phyloP scores from a whole-genome alignment of 2,797 vertebrate species.

The Chaetodon trifasciatus region DNA sequence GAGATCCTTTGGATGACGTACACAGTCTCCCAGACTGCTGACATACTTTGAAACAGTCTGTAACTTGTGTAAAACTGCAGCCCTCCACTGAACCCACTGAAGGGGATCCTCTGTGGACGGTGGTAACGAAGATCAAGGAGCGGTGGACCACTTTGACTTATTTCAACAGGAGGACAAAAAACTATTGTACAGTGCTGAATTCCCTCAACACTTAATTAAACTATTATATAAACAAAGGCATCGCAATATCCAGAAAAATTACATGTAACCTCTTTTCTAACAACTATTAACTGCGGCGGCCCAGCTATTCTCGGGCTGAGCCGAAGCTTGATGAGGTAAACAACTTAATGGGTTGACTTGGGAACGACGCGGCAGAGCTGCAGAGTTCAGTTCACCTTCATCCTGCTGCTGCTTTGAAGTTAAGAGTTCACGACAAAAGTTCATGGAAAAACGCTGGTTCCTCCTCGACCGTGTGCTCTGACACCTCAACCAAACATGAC shows the following conservation, averaged over 20 bases:
- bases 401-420: constrained; percentile 16
- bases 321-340: constrained; percentile 31
- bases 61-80: not conserved
- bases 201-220: constrained; percentile 43
- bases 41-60: constrained; percentile 6
- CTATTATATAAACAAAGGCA: constrained; percentile 15
- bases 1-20: not conserved
- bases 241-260: not conserved
- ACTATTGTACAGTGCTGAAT: not conserved
- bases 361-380: not conserved
- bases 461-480: not conserved
- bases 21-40: not conserved
- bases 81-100: not conserved
- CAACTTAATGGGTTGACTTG: constrained; percentile 48
- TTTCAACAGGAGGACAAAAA: constrained; percentile 9
- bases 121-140: constrained; percentile 3
- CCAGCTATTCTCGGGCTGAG: not conserved
- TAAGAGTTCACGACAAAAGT: constrained; percentile 1
- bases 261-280: constrained; percentile 7
- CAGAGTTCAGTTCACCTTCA: constrained; percentile 20
- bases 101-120: not conserved
- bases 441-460: not conserved
- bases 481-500: not conserved
- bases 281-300: not conserved
- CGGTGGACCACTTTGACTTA: not conserved